These are phyloP conservation scores for Acleris emargana DNA, from an alignment of 2,888 invertebrate genomes.

Conservation along the genomic window DNA sequence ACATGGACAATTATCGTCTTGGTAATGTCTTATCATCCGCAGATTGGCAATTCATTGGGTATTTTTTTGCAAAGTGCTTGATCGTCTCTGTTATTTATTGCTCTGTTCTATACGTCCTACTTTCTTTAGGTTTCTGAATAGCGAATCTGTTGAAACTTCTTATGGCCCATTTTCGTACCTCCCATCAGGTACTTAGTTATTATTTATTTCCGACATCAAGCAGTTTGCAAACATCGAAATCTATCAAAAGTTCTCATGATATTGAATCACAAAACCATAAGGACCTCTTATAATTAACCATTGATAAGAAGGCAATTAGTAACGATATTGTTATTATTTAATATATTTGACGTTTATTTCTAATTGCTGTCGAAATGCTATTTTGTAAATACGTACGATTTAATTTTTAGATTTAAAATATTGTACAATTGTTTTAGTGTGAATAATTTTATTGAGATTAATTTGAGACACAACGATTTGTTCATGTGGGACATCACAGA, in stretches of 20 bases:
- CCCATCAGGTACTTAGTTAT: constrained; percentile 3
- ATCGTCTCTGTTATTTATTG: constrained; percentile 41
- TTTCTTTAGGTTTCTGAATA: constrained; percentile 26
- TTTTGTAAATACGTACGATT: constrained; percentile 79
- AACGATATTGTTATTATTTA: constrained; percentile 84
- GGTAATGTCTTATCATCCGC: constrained; percentile 54
- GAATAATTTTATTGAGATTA: constrained; percentile 80
- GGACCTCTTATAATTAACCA: constrained; percentile 85
- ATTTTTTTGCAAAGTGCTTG: constrained; percentile 61
- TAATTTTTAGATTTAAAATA: constrained; percentile 78
- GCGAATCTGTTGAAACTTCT: constrained; percentile 18
- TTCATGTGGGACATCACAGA: constrained; percentile 48
- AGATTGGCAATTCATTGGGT: constrained; percentile 54
- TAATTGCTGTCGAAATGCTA: constrained; percentile 79
- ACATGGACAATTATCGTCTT: constrained; percentile 63
- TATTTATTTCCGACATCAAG: constrained; percentile 48
- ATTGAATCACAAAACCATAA: constrained; percentile 82
- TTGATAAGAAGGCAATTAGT: constrained; percentile 84
- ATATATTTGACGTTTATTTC: constrained; percentile 84
- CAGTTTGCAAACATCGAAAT: constrained; percentile 53
- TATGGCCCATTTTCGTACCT: constrained; percentile 6
- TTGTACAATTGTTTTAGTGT: constrained; percentile 84
- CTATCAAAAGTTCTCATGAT: constrained; percentile 55
- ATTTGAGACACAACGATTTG: constrained; percentile 68
- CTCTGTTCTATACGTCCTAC: constrained; percentile 24